Evolutionary conservation across 2,888 invertebrate species (phyloP).

Genomic region (Latrodectus hesperus): DNA sequence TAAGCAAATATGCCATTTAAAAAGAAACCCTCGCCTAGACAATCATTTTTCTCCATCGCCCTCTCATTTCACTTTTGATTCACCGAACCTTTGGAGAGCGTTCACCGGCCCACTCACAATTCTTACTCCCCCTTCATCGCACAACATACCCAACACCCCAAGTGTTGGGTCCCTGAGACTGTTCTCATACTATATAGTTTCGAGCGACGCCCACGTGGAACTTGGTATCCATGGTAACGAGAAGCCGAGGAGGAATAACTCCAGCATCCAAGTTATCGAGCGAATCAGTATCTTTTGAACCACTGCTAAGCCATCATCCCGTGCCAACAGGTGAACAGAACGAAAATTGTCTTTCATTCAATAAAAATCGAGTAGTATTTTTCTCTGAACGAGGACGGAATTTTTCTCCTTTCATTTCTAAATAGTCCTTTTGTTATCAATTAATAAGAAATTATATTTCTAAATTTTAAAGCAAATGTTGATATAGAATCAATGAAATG

Average conservation of each 20-base stretch:
- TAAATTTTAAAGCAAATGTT: no score
- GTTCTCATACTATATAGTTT: background rate
- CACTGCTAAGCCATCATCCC: conserved; percentile 20
- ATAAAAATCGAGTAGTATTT: background rate
- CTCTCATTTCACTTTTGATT: background rate
- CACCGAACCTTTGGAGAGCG: background rate
- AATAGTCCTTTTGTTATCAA: no score
- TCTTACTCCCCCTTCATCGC: background rate
- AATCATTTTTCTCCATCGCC: background rate
- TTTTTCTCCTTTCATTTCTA: no score
- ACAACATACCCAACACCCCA: background rate
- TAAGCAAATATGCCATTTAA: no score
- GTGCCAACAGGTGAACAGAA: background rate
- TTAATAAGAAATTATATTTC: no score
- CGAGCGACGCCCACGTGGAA: conserved; percentile 55
- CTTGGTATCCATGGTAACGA: conserved; percentile 45
- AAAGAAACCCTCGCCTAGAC: background rate
- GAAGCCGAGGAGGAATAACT: conserved; percentile 43
- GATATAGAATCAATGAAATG: no score
- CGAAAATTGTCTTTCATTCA: background rate
- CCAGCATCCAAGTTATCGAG: conserved; percentile 14
- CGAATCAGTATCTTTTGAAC: conserved; percentile 45
- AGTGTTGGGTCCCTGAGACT: conserved; percentile 19
- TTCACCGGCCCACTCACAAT: background rate
- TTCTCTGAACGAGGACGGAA: background rate